Evolutionary conservation across 2,888 invertebrate species (phyloP).

Genomic region (Acanthopleura granulata): DNA sequence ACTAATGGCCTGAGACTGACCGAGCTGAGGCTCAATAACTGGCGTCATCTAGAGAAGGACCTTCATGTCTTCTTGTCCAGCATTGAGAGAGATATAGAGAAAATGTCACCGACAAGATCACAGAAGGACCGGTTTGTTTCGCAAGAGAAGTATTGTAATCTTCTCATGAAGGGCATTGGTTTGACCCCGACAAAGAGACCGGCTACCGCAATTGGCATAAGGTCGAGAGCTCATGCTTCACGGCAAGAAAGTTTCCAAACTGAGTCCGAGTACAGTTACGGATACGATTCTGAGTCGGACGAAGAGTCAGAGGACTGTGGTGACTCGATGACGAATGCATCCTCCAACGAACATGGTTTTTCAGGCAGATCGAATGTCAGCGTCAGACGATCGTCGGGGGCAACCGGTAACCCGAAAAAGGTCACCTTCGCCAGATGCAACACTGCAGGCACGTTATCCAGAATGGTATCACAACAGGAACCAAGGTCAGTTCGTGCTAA

Average conservation of each 20-base stretch:
- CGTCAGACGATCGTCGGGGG: no score
- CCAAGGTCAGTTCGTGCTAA: neutral
- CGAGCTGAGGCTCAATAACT: constrained; percentile 40
- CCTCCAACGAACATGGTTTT: no score
- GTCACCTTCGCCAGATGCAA: neutral
- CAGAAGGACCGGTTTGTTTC: neutral
- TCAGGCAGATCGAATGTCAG: no score
- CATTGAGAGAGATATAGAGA: constrained; percentile 2
- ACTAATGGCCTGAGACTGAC: constrained; percentile 38
- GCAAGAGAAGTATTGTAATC: neutral
- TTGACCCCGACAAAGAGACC: neutral
- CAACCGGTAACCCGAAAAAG: neutral
- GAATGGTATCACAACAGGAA: neutral
- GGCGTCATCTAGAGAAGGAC: constrained; percentile 43
- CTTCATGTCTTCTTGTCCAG: constrained; percentile 32
- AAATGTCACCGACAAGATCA: constrained; percentile 13
- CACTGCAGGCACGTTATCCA: neutral
- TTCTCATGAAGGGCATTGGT: neutral
- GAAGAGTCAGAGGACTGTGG: neutral
- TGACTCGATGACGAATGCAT: neutral
- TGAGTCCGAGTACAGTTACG: neutral
- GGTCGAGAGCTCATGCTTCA: no score
- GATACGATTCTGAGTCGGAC: neutral
- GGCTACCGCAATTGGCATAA: no score
- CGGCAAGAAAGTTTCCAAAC: no score